Conservation (phyloP, 2,113 vertebrate genomes). For the Trematocara macrostoma region DNA sequence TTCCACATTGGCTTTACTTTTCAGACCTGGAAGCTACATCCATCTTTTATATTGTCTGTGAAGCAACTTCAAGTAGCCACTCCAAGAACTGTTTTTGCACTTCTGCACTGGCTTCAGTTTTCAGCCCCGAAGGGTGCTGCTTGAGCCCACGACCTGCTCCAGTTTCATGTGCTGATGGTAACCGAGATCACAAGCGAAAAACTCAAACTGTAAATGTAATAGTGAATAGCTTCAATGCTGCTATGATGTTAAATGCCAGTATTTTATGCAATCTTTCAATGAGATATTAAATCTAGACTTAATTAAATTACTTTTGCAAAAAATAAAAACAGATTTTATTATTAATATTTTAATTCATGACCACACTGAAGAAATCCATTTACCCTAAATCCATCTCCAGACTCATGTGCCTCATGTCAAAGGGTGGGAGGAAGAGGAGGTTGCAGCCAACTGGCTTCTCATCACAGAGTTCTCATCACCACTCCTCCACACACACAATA, state of each 20-base stretch:
- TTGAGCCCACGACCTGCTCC: neutral
- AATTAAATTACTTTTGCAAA: neutral
- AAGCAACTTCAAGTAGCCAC: neutral
- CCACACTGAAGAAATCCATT: neutral
- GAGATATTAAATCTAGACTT: neutral
- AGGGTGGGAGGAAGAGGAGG: neutral
- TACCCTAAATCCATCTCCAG: neutral
- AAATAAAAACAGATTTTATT: neutral
- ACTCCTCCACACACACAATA: neutral
- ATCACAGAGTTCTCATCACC: conserved; percentile 23
- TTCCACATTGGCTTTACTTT: neutral
- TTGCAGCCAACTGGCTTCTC: conserved; percentile 24
- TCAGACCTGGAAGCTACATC: neutral
- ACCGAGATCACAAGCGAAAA: rapidly evolving
- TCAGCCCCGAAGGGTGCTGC: neutral
- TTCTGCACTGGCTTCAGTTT: neutral
- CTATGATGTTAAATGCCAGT: rapidly evolving
- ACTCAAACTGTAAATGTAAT: neutral
- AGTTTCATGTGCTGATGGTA: neutral
- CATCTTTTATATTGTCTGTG: neutral
- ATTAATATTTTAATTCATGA: neutral
- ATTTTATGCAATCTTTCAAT: neutral
- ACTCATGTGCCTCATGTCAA: neutral
- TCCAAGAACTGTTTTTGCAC: neutral
- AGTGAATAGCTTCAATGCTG: neutral